These are phyloP conservation scores for Balanococcus diminutus DNA, from an alignment of 2,888 invertebrate species.

Conservation along the genomic window DNA sequence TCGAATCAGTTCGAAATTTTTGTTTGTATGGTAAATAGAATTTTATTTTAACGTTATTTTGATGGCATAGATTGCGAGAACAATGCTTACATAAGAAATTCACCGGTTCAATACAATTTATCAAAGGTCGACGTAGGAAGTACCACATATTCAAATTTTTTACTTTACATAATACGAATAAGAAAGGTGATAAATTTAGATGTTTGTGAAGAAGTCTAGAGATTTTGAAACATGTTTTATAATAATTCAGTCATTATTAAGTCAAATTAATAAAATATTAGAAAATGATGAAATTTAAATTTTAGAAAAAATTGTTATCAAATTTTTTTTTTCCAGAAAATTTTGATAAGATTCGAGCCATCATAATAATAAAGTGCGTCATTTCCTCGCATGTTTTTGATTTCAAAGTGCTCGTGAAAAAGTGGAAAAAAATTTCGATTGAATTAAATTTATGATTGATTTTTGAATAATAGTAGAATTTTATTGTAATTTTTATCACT, in stretches of 20 bases:
- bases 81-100: constrained; percentile 21
- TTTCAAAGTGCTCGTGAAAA: neutral
- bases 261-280: neutral
- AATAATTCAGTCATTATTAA: neutral
- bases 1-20: neutral
- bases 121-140: constrained; percentile 6
- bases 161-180: neutral
- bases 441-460: neutral
- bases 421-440: neutral
- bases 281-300: neutral
- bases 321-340: too few species aligned
- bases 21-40: neutral
- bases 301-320: neutral
- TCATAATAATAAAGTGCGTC: neutral
- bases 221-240: neutral
- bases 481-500: neutral
- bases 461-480: neutral
- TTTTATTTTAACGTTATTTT: neutral
- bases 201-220: neutral
- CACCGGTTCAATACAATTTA: neutral
- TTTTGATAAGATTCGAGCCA: neutral
- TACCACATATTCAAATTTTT: constrained; percentile 3
- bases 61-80: neutral
- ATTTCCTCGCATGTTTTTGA: too few species aligned
- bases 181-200: neutral